These are phyloP conservation scores for cattle (Bos taurus) DNA, from an alignment of 2,113 vertebrate genomes.

Conservation along the genomic window DNA sequence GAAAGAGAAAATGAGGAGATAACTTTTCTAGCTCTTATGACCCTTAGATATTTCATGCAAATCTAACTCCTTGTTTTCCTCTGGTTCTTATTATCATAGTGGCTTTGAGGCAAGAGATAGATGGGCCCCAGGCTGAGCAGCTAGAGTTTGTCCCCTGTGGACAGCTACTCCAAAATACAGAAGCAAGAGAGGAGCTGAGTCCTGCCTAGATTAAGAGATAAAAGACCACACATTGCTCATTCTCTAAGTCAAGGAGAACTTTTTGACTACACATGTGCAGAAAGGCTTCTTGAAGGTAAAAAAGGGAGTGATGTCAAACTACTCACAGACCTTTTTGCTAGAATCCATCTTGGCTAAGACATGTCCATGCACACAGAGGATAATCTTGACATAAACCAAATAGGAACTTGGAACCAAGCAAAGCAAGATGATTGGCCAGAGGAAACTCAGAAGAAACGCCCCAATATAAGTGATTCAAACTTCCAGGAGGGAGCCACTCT, in stretches of 20 bases:
- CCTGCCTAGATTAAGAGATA: not conserved
- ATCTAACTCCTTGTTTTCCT: not conserved
- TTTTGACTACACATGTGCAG: not conserved
- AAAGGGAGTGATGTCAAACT: not conserved
- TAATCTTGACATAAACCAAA: not conserved
- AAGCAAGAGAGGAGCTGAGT: not conserved
- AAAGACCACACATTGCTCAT: not conserved
- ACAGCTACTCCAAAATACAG: not conserved
- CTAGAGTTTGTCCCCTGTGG: not conserved
- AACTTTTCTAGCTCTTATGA: not conserved
- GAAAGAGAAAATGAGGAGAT: not conserved
- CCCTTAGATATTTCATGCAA: not conserved
- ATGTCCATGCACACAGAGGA: not conserved
- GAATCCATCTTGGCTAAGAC: not conserved
- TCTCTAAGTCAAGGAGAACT: not conserved
- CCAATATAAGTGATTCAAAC: not conserved
- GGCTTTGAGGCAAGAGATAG: not conserved
- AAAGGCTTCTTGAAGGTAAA: not conserved
- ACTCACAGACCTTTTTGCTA: not conserved
- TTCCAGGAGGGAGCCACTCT: not conserved
- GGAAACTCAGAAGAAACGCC: not conserved
- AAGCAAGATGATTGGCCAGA: not conserved
- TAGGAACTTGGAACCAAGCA: not conserved
- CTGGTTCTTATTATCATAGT: not conserved
- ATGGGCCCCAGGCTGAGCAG: not conserved